Conservation (phyloP, 2,113 vertebrate species). For the Morone saxatilis region DNA sequence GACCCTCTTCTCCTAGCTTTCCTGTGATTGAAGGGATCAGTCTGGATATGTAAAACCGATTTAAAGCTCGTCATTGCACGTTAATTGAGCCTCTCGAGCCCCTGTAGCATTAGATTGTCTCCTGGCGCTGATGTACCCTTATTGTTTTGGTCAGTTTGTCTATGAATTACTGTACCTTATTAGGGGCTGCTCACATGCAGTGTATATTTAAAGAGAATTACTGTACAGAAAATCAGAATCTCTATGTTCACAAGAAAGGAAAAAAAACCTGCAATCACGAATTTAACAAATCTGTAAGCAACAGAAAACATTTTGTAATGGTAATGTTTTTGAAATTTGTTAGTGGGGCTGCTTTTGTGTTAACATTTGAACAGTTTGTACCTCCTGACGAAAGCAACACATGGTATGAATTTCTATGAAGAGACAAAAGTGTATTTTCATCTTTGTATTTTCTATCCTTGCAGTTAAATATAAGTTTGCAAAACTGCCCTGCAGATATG, state of each 20-base stretch:
- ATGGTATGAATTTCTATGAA: not conserved
- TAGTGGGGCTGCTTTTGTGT: not conserved
- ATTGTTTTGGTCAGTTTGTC: not conserved
- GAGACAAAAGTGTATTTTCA: not conserved
- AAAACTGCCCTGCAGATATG: not conserved
- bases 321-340: not conserved
- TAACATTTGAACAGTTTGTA: not conserved
- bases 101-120: not conserved
- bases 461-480: not conserved
- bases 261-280: too few relatives aligned
- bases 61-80: not conserved
- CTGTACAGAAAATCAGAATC: not conserved
- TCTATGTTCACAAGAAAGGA: too few relatives aligned
- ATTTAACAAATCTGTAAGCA: not conserved
- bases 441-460: not conserved
- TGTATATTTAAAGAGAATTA: not conserved
- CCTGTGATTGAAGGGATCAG: not conserved
- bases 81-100: not conserved
- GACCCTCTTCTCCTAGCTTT: not conserved
- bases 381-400: not conserved
- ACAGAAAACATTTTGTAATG: not conserved
- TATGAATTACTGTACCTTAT: not conserved
- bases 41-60: slow-evolving; percentile 6
- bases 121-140: not conserved
- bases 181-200: not conserved